Base-by-base conservation (phyloP, 2,888 invertebrate species). In the Nymphalis urticae region DNA sequence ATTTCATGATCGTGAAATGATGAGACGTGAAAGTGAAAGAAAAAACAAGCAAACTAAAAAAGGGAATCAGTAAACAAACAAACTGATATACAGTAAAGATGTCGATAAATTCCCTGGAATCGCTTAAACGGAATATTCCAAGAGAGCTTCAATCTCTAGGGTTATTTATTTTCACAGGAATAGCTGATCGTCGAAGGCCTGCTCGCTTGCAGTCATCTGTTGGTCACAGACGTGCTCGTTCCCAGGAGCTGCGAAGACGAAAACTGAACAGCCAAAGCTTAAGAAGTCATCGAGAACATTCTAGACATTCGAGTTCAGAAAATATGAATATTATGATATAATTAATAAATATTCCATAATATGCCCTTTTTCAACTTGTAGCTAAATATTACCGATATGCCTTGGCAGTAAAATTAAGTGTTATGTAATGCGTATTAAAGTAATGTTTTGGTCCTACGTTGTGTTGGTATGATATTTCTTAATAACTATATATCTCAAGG, bases 251-350 rank as follows among this genome's bases (percentile, higher is more conserved):
- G 5, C 82, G 90, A 0, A 74, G 85, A 2, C 81, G 85, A 50
- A 89, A 87, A 70, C 82, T 90, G 0, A 83, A 85, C 73, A 83
- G 76, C 9, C 90, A 91, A 69, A 79, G 89, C 24, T 58, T 86
- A 5, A 80, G 78, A 17, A 90, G 87, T 50, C 90, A 91, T 58
- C 73, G 78, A 8, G 77, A 80, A 9, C 87, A 90, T 74, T 80
- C 82, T 2, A 76, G 77, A 65, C 79, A 64, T n/a, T 70, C 71
- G 0, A 73, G 70, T 42, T 17, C 60, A 48, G 67, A 74, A 64
- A n/a, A 63, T 48, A 27, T 4, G 13, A 13, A 21, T 9, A 21
- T 50, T 3, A n/a, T 32, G 54, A 56, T 56, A 27, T 54, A 53
- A 53, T 42, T 42, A 50, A 50, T 50, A 50, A n/a, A 50, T 50